Conservation (phyloP, 2,797 vertebrate species). For the Falco naumanni region DNA sequence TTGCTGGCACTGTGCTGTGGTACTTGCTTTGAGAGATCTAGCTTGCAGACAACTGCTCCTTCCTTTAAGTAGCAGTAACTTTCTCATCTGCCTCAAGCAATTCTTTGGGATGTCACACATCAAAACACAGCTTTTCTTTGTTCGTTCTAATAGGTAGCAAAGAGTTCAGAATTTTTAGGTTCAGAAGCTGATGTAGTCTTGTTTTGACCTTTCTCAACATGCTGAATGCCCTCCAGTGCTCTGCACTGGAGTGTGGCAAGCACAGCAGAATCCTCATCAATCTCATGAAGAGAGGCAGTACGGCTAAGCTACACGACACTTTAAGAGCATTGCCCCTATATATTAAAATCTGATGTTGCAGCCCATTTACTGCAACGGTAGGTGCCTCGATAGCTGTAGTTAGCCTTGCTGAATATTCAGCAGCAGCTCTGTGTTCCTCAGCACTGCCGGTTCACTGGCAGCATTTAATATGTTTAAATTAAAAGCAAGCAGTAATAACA, state of each 20-base stretch:
- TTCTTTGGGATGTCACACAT: slow-evolving; percentile 69
- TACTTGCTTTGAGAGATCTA: neutral
- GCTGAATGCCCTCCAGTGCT: slow-evolving; percentile 68
- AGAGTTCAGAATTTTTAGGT: slow-evolving; percentile 72
- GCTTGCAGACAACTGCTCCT: slow-evolving; percentile 10
- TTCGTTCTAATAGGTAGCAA: slow-evolving; percentile 68
- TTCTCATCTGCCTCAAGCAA: slow-evolving; percentile 63
- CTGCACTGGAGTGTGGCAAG: slow-evolving; percentile 58
- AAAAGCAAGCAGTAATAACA: neutral
- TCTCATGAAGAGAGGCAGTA: slow-evolving; percentile 55
- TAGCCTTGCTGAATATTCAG: slow-evolving; percentile 56
- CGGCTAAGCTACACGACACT: slow-evolving; percentile 38
- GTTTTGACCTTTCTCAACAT: slow-evolving; percentile 71
- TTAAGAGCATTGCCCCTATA: slow-evolving; percentile 36
- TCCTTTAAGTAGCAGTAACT: slow-evolving; percentile 20
- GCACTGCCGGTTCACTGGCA: slow-evolving; percentile 26
- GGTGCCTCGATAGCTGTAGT: neutral
- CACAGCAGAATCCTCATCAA: slow-evolving; percentile 69
- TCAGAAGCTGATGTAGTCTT: slow-evolving; percentile 70
- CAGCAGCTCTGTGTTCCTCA: neutral
- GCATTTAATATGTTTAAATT: slow-evolving; percentile 36
- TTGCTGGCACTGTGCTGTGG: neutral
- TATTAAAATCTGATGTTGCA: slow-evolving; percentile 56
- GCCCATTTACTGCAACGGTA: slow-evolving; percentile 59
- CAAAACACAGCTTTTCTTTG: slow-evolving; percentile 67